Percentiles rank a stretch among this genome's conserved stretches.
These are phyloP conservation scores for Lepidochitona cinerea DNA, from an alignment of 2,888 invertebrate genomes.

Conservation along the genomic window DNA sequence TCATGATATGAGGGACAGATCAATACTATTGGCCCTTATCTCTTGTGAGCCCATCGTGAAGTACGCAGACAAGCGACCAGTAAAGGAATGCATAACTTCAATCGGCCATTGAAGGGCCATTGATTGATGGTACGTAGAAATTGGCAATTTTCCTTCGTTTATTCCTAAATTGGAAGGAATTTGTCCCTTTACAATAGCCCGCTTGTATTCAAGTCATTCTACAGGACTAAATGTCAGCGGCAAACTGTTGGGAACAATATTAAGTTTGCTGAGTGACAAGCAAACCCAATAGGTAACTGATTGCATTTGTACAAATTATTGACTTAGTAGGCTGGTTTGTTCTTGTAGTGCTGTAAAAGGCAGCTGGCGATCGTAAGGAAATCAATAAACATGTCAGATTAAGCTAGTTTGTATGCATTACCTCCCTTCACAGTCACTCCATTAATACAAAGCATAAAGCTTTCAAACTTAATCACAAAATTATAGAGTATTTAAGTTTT, in stretches of 20 bases:
- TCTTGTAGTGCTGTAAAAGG: not conserved
- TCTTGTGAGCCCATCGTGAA: too few species aligned
- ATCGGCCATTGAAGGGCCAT: not conserved
- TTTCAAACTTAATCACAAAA: conserved; percentile 5
- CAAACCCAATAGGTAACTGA: conserved; percentile 1
- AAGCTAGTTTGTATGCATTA: conserved; percentile 1
- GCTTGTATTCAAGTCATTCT: not conserved
- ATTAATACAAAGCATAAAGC: not conserved
- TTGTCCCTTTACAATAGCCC: not conserved
- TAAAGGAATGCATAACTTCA: not conserved
- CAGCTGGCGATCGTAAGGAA: not conserved
- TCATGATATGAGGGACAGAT: too few species aligned
- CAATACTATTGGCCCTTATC: too few species aligned
- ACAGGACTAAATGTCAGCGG: not conserved
- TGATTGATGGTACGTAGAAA: conserved; percentile 1
- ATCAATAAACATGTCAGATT: conserved; percentile 2
- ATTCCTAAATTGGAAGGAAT: not conserved
- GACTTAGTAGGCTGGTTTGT: not conserved
- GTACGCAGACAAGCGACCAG: too few species aligned
- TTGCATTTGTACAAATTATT: not conserved
- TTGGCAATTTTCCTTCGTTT: conserved; percentile 5
- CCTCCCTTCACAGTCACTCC: not conserved
- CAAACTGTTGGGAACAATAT: not conserved
- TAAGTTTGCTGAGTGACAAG: not conserved
- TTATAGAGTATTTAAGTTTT: conserved; percentile 1